These are phyloP conservation scores for Branchellion lobata DNA, from an alignment of 2,888 invertebrate genomes.

Conservation along the genomic window DNA sequence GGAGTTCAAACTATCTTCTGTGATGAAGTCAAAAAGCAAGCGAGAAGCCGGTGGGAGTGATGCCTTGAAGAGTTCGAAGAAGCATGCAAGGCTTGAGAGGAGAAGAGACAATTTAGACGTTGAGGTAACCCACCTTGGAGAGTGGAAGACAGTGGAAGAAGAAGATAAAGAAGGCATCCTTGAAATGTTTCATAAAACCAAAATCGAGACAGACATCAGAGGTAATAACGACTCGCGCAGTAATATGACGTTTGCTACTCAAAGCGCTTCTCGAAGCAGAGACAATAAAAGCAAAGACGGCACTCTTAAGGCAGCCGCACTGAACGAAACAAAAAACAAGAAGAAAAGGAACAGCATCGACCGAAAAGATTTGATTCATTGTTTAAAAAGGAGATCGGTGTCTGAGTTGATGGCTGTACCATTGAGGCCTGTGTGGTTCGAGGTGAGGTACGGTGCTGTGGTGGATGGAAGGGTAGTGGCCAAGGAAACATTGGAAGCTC, in stretches of 20 bases:
- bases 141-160: too few relatives aligned
- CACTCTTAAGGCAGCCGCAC: neutral
- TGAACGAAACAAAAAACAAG: constrained; percentile 4
- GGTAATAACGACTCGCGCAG: too few relatives aligned
- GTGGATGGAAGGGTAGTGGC: neutral
- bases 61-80: neutral
- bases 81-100: neutral
- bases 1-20: neutral
- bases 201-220: too few relatives aligned
- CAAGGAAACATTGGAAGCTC: neutral
- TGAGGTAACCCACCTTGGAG: too few relatives aligned
- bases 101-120: too few relatives aligned
- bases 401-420: neutral
- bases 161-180: too few relatives aligned
- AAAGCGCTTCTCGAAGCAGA: neutral
- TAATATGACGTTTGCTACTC: too few relatives aligned
- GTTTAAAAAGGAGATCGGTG: neutral
- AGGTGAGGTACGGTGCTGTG: neutral
- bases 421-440: constrained; percentile 12
- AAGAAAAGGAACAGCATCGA: constrained; percentile 10
- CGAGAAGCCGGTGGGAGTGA: too few relatives aligned
- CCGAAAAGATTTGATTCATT: neutral
- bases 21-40: neutral
- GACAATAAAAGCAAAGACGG: neutral
- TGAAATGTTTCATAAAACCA: too few relatives aligned